Percentiles rank a stretch among this genome's conserved stretches.
Conservation (phyloP, 2,888 invertebrate genomes). For the Callyntrura guangdongensis region DNA sequence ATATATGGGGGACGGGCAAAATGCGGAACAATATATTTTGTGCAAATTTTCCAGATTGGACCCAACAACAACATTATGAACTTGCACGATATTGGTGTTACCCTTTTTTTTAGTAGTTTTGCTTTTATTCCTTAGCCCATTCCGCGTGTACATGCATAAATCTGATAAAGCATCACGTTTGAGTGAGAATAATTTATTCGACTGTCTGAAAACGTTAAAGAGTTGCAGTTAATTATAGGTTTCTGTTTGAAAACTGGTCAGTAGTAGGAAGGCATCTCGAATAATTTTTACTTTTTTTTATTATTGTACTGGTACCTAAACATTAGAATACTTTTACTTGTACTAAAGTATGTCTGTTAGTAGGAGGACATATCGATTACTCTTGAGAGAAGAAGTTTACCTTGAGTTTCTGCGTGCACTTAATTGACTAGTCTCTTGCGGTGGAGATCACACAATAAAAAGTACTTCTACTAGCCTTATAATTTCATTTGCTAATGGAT, state of each 20-base stretch:
- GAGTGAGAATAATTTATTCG: slow-evolving; percentile 35
- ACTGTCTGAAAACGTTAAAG: slow-evolving; percentile 27
- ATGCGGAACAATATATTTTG: too few species aligned
- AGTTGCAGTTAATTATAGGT: slow-evolving; percentile 60
- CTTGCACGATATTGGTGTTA: too few species aligned
- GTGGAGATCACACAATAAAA: slow-evolving; percentile 13
- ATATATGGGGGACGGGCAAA: too few species aligned
- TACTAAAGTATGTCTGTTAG: neutral
- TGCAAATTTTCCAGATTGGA: neutral
- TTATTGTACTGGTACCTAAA: neutral
- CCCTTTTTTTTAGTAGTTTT: too few species aligned
- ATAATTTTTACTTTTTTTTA: too few species aligned
- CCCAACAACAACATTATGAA: too few species aligned
- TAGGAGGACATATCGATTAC: slow-evolving; percentile 51
- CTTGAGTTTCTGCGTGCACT: slow-evolving; percentile 67
- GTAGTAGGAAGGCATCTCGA: too few species aligned
- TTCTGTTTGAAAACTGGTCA: slow-evolving; percentile 57
- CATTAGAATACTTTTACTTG: neutral
- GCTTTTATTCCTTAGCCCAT: too few species aligned
- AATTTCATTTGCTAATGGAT: slow-evolving; percentile 66
- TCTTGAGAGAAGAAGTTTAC: slow-evolving; percentile 62
- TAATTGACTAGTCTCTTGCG: slow-evolving; percentile 54
- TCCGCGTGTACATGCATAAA: too few species aligned
- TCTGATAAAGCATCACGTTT: too few species aligned
- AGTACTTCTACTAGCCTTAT: slow-evolving; percentile 3